Base-by-base conservation (phyloP, 2,888 invertebrate species). In the Diabrotica balteata region DNA sequence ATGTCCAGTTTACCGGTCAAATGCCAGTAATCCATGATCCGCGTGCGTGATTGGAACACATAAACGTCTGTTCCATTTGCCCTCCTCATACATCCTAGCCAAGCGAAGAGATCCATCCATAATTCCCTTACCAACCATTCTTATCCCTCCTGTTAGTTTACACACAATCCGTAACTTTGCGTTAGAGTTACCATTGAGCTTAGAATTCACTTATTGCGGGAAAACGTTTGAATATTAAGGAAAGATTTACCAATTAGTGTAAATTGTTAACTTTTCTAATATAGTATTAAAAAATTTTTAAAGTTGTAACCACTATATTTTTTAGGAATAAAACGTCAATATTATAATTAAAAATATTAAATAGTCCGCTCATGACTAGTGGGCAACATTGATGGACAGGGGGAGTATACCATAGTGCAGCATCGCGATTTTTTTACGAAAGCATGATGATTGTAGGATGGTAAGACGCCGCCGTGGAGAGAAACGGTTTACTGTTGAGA, bases 41-140 rank as follows among this genome's bases (percentile, higher is more conserved):
- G 72, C 73, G 78, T 76, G 76, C 78, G 79, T 79, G 79, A 79
- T 78, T 79, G 78, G 78, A 78, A 78, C 76, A 72, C 73, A 78
- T 79, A 79, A 79, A 77, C 76, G 77, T 78, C 75, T 72, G 75
- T 76, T 75, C 72, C 75, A 71, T 70, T 75, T 67, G 68, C 69
- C 71, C 74, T 63, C 70, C 75, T 73, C 73, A 73, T 77, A 75
- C 75, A 75, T 78, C 74, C 64, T 52, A 22, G 58, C 63, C 53
- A 59, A 63, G 54, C 67, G 50, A 54, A 69, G 32, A 32, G 67
- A 68, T 71, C 68, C 60, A 64, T 60, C 61, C 59, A 65, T 69
- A 67, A 71, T 71, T 64, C 58, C 64, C 53, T 63, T 22, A 59
- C 49, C 60, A 57, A 49, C 50, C 10, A 42, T 50, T 45, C 57